Base-by-base conservation (phyloP, 2,797 vertebrate species). In the Sebastes iracundus region DNA sequence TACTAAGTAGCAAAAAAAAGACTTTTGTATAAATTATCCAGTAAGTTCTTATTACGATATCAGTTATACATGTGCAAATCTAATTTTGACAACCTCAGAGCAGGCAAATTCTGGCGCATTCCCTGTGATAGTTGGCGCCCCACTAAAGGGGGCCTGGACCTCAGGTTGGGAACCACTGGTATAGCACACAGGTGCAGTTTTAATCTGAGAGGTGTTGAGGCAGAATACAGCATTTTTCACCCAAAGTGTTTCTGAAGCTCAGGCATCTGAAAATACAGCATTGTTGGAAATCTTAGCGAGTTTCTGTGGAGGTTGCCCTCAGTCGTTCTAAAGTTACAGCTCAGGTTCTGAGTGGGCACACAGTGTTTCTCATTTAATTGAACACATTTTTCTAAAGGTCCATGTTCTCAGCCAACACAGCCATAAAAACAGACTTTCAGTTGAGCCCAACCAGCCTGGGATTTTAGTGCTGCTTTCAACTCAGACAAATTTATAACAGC, bases 311-410 rank as follows among this genome's bases (percentile, higher is more conserved):
- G 68, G 69, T 67, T 2, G 27, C 53, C 30, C 61, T 2, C 12
- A 16, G 28, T 11, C 0, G 1, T 53, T 77, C 59, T 64, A 30
- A 64, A 49, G 22, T 38, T 62, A 28, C n/a, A 16, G 20, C 20
- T 55, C 4, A 28, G 67, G 33, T 27, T 49, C 46, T 60, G 18
- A 38, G 13, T 10, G n/a, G 3, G 18, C 16, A 13, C 16, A 10
- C 1, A 0, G 23, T 0, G 52, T 65, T 82, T 82, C 69, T 46
- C 66, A 59, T 80, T 72, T 75, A 72, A 80, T 52, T 81, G 52
- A 49, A 53, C 46, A 56, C 46, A 32, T 79, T 75, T 70, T 72
- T 80, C 35, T 4, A 38, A 81, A 68, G 42, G 30, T 27, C 68
- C 6, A 0, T 23, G 30, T 38, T 82, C 63, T 67, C 23, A 67